These are phyloP conservation scores for Trichopoda pennipes DNA, from an alignment of 2,888 invertebrate genomes.

Conservation along the genomic window DNA sequence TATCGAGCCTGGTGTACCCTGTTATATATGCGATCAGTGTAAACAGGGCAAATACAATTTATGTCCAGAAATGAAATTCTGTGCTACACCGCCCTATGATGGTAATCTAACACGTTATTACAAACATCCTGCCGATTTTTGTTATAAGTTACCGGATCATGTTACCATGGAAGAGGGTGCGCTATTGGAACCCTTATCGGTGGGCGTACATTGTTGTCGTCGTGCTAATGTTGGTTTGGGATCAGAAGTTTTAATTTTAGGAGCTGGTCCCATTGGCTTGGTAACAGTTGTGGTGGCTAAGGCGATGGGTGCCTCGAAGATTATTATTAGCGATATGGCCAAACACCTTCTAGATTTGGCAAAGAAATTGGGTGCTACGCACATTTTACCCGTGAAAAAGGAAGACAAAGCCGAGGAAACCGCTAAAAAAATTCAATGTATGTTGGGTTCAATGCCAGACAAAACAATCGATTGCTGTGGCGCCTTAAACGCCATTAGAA, in stretches of 20 bases:
- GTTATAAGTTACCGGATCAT: conserved; percentile 93
- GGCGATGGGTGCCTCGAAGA: no score
- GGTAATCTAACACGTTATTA: conserved; percentile 94
- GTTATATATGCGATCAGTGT: conserved; percentile 76
- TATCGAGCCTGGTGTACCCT: conserved; percentile 96
- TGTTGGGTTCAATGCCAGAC: no score
- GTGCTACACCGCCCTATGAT: conserved; percentile 95
- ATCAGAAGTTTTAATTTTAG: conserved; percentile 87
- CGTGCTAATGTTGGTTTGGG: conserved; percentile 84
- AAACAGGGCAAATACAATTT: conserved; percentile 85
- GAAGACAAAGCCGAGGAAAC: no score
- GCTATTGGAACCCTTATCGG: conserved; percentile 90
- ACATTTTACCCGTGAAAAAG: no score
- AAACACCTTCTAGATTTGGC: no score
- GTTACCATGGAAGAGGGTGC: conserved; percentile 96
- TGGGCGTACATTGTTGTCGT: no score
- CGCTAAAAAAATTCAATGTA: no score
- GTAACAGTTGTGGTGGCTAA: conserved; percentile 85
- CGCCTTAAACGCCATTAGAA: no score
- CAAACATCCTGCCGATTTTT: conserved; percentile 94
- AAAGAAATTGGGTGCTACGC: no score
- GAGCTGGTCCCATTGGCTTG: conserved; percentile 94
- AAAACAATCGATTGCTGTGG: no score
- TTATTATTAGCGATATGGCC: no score
- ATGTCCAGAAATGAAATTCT: conserved; percentile 92